Conservation (phyloP, 2,113 vertebrate genomes). For the Girardinichthys multiradiatus region DNA sequence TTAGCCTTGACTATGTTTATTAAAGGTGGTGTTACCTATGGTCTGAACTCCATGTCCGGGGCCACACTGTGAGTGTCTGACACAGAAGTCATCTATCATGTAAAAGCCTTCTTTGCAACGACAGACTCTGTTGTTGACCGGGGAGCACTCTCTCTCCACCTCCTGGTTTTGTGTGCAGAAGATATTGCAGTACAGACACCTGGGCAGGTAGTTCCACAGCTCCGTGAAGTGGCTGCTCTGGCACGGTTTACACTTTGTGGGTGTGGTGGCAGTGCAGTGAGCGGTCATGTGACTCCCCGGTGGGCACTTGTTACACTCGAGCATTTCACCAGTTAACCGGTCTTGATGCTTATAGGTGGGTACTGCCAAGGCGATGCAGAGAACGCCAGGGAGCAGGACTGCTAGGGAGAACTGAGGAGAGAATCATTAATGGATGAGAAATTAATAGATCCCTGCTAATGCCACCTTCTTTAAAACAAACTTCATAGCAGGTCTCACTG, state of each 20-base stretch:
- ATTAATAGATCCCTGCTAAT: not conserved
- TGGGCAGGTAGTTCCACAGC: constrained; percentile 75
- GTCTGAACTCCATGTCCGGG: constrained; percentile 61
- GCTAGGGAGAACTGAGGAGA: constrained; percentile 41
- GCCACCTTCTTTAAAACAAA: not conserved
- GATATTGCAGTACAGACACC: constrained; percentile 76
- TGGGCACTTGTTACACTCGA: constrained; percentile 67
- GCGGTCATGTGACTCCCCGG: constrained; percentile 58
- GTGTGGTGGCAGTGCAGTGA: constrained; percentile 54
- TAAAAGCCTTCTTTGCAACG: constrained; percentile 74
- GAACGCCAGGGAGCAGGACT: constrained; percentile 13
- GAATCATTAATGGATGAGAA: not conserved
- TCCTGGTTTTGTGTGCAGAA: constrained; percentile 64
- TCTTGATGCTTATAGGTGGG: constrained; percentile 52
- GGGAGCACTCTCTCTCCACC: constrained; percentile 69
- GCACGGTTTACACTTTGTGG: constrained; percentile 67
- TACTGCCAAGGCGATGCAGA: not conserved
- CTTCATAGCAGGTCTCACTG: too few relatives aligned
- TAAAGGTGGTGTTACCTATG: constrained; percentile 35
- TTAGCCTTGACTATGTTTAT: not conserved
- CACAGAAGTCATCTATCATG: constrained; percentile 59
- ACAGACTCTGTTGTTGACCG: constrained; percentile 67
- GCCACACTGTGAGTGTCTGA: constrained; percentile 56
- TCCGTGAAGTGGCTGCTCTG: constrained; percentile 60
- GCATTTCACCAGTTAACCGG: constrained; percentile 2